Evolutionary conservation across 2,797 vertebrate genomes (phyloP).

Genomic region (Betta splendens): DNA sequence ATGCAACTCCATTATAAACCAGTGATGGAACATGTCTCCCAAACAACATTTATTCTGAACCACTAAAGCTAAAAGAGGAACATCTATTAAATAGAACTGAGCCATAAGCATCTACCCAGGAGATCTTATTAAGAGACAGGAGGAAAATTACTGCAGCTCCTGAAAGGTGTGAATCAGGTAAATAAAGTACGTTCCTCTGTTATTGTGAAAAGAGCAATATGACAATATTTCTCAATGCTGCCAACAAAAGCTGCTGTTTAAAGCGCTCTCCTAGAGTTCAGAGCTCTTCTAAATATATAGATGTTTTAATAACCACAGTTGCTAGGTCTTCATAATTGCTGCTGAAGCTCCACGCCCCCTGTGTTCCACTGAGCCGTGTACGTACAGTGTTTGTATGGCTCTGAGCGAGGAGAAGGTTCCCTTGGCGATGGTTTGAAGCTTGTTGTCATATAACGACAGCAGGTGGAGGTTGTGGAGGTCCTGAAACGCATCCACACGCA

Average conservation of each 20-base stretch:
- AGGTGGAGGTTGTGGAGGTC: slow-evolving; percentile 97
- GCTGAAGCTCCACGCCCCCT: background rate
- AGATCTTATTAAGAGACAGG: background rate
- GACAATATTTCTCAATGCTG: background rate
- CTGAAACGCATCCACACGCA: slow-evolving; percentile 97
- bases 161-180: background rate
- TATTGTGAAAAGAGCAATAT: background rate
- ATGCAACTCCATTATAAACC: background rate
- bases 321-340: slow-evolving; percentile 3
- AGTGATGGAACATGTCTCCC: too few species aligned
- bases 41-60: too few species aligned
- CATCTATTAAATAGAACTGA: background rate
- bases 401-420: slow-evolving; percentile 95
- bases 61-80: too few species aligned
- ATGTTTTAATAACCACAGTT: background rate
- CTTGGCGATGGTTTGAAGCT: slow-evolving; percentile 96
- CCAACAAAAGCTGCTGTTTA: background rate
- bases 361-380: slow-evolving; percentile 10
- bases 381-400: slow-evolving; percentile 95
- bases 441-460: slow-evolving; percentile 97
- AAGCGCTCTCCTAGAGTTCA: background rate
- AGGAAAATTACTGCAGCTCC: background rate
- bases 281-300: background rate
- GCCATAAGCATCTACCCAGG: background rate
- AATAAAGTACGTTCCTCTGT: too few species aligned